Base-by-base conservation (phyloP, 2,888 invertebrate genomes). In the Boloria euphrosyne region DNA sequence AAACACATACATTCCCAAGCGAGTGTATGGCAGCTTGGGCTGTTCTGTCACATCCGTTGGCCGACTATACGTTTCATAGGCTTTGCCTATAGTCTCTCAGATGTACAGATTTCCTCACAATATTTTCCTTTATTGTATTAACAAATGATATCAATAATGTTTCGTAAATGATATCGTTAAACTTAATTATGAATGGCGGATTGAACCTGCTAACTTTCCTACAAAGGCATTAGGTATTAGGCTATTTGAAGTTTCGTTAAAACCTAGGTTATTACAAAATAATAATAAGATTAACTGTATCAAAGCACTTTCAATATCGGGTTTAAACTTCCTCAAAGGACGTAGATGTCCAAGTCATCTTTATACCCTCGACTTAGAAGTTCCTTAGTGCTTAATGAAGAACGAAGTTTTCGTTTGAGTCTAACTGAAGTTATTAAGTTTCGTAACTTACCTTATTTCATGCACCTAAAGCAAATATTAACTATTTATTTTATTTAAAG, bases 391-490 rank as follows among this genome's bases (percentile, higher is more conserved):
- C 16, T 49, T 49, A 49, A 59, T 38, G 17, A 49, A 59, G 38
- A 59, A 49, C 59, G 2, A 49, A 49, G n/a, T 59, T 50, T 59
- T 59, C 59, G 59, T 50, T 59, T 59, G 59, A 59, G 59, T 50
- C 50, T 59, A 59, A 38, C 50, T 50, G 17, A 38, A 31, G 59
- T 59, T 59, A 59, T 50, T 59, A 59, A 59, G 27, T 49, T 31
- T 46, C 27, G 16, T 47, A 49, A 49, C 58, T 59, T 59, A 59
- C n/a, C 31, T 50, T 50, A 50, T 49, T 59, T 14, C 31, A 13
- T 49, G 31, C n/a, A 22, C n/a, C n/a, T 44, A 27, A 38, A 38
- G 31, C 31, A 10, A 38, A 38, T 38, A 38, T 38, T 1, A 38
- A 10, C 1, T 10, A 31, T 31, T 31, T 31, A 31, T 38, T 10